Percentiles rank a stretch among this genome's conserved stretches.
Conservation (phyloP, 2,888 invertebrate genomes). For the Watsonalla binaria region DNA sequence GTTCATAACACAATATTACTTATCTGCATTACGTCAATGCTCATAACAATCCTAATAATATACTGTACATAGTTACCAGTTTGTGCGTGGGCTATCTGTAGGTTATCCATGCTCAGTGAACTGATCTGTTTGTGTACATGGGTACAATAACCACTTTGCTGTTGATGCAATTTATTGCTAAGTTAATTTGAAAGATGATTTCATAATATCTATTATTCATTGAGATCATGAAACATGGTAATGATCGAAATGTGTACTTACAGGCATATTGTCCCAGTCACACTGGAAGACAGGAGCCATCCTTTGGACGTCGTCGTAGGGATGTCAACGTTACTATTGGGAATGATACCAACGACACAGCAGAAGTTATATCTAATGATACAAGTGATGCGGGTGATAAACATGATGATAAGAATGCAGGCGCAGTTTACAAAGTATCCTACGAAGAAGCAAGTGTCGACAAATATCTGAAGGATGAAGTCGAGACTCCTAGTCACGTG, state of each 20-base stretch:
- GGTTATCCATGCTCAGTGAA: constrained; percentile 22
- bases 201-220: not conserved
- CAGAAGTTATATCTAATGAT: constrained; percentile 38
- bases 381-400: constrained; percentile 32
- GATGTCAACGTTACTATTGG: constrained; percentile 64
- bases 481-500: constrained; percentile 86
- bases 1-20: constrained; percentile 16
- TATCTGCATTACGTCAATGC: constrained; percentile 44
- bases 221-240: constrained; percentile 2
- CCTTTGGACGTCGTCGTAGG: constrained; percentile 86
- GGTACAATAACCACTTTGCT: constrained; percentile 12
- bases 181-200: constrained; percentile 12
- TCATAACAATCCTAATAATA: constrained; percentile 34
- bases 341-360: constrained; percentile 50
- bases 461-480: constrained; percentile 71
- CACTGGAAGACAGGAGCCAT: constrained; percentile 89
- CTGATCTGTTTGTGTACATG: constrained; percentile 8
- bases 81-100: constrained; percentile 28
- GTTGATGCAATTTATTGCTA: constrained; percentile 30
- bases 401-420: constrained; percentile 37
- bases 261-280: constrained; percentile 90
- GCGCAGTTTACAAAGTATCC: constrained; percentile 57
- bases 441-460: constrained; percentile 62
- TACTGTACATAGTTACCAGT: constrained; percentile 22
- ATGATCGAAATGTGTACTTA: constrained; percentile 9